Percentiles rank a stretch among this genome's conserved stretches.
Conservation (phyloP, 2,888 invertebrate species). For the Coremacera marginata region DNA sequence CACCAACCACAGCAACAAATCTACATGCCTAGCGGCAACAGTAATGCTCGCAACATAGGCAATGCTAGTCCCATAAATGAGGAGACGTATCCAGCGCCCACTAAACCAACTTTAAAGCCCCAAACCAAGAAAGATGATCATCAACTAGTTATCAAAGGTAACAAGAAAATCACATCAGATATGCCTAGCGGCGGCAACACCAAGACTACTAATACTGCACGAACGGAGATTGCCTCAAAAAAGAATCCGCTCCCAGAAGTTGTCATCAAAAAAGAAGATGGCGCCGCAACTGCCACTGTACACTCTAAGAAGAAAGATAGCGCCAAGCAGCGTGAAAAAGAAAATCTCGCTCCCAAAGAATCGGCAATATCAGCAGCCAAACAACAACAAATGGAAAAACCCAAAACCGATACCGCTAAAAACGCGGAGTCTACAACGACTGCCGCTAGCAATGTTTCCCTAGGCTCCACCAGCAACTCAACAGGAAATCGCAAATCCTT, state of each 20-base stretch:
- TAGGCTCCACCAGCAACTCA: constrained; percentile 35
- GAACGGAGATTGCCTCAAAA: constrained; percentile 30
- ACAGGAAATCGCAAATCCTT: constrained; percentile 50
- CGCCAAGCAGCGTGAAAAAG: constrained; percentile 65
- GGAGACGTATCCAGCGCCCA: constrained; percentile 16
- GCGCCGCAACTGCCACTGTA: constrained; percentile 38
- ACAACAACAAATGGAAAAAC: constrained; percentile 42
- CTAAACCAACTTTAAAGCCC: constrained; percentile 27
- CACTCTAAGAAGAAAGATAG: constrained; percentile 54
- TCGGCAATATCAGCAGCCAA: constrained; percentile 43
- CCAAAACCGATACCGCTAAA: constrained; percentile 32
- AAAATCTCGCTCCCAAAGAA: constrained; percentile 66
- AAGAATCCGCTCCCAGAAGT: constrained; percentile 29
- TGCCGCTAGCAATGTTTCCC: neutral
- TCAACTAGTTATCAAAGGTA: constrained; percentile 40
- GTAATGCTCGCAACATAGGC: constrained; percentile 24
- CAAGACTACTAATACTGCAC: constrained; percentile 39
- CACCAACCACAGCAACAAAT: constrained; percentile 46
- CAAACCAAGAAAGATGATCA: constrained; percentile 47
- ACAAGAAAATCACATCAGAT: constrained; percentile 38
- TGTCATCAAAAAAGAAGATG: constrained; percentile 54
- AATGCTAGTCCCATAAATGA: constrained; percentile 24
- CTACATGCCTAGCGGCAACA: neutral
- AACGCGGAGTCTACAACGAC: constrained; percentile 51
- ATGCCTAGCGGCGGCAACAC: constrained; percentile 29